phyloP scores from a whole-genome alignment of 2,113 vertebrate species.

The Pterocles orientalis region DNA sequence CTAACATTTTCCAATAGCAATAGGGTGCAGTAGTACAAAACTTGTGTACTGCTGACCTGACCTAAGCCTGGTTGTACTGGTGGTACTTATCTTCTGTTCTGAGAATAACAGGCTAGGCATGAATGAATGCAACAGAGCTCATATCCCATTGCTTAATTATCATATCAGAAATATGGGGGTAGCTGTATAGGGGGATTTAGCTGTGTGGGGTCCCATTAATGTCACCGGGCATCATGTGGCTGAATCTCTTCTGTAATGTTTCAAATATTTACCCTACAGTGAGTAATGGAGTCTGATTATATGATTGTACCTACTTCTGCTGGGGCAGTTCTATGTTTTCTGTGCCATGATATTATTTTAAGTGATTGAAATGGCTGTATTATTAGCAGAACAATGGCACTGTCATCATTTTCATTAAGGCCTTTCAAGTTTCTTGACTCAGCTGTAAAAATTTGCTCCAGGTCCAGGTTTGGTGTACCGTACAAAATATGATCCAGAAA shows the following conservation, averaged over 20 bases:
- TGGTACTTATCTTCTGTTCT: background rate
- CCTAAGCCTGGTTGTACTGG: background rate
- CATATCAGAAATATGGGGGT: background rate
- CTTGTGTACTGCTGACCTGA: slow-evolving; percentile 32
- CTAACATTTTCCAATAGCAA: background rate
- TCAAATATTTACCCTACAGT: background rate
- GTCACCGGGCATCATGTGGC: background rate
- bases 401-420: background rate
- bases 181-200: background rate
- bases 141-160: background rate
- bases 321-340: background rate
- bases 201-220: background rate
- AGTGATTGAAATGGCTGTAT: background rate
- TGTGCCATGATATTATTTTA: background rate
- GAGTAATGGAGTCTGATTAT: background rate
- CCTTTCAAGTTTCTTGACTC: background rate
- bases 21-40: background rate
- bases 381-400: background rate
- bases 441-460: background rate
- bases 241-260: background rate
- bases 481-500: background rate
- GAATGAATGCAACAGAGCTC: background rate
- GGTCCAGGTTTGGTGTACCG: background rate
- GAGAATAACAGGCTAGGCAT: background rate
- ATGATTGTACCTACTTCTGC: background rate